Base-by-base conservation (phyloP, 2,888 invertebrate species). In the Salpingus planirostris region DNA sequence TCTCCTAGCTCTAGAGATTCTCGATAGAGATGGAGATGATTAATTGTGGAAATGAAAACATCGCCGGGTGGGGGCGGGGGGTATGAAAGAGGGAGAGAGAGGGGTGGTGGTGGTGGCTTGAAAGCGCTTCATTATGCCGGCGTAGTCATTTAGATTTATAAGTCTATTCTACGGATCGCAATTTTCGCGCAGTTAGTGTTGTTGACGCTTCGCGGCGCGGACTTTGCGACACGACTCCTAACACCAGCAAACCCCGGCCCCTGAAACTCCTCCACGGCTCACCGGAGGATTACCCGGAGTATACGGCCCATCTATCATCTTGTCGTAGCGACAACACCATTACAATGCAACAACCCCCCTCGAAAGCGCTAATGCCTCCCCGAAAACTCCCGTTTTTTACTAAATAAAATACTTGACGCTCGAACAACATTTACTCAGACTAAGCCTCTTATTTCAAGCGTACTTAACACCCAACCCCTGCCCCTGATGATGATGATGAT, bases 41-140 rank as follows among this genome's bases (percentile, higher is more conserved):
- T 45, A 45, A 45, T 43, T 45, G 43, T 45, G 31, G 42, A 41
- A 45, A 45, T 39, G 45, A 45, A 45, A 45, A 45, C 45, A 45
- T 45, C 39, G 36, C 38, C 32, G 36, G 36, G 40, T 34, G 35
- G 42, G 34, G 40, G 37, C 34, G 18, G 18, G 18, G 8, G 23
- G 40, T 36, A 34, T n/a, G n/a, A n/a, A n/a, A n/a, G n/a, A n/a
- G n/a, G n/a, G n/a, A n/a, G 36, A 36, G 40, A 32, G 35, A 40
- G 34, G 40, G 37, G 36, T 5, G 18, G 18, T 6, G 23, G 40
- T 36, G 36, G 28, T 34, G 33, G 44, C 39, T 35, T 38, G 40
- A 40, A 40, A 43, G 43, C 40, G 42, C 42, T 45, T 43, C 41
- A 43, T 43, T 45, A 43, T 45, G 35, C 42, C 37, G 39, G 39